A percentile compares a stretch with the other conserved stretches of the same genome.
phyloP scores from a whole-genome alignment of 2,888 invertebrate species.

The Stenoptilia bipunctidactyla region DNA sequence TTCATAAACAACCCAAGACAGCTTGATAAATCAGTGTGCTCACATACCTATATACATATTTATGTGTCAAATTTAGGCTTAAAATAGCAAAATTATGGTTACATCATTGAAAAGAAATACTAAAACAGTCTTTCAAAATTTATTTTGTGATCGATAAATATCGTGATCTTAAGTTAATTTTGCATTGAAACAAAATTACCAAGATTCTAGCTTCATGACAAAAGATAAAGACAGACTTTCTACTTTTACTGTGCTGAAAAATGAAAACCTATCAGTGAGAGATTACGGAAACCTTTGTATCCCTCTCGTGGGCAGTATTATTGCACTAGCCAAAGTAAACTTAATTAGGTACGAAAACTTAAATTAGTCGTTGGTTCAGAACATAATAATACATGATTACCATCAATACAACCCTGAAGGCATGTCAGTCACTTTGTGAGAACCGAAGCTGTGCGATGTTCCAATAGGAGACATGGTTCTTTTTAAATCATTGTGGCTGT shows the following conservation, averaged over 20 bases:
- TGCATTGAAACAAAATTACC: constrained; percentile 61
- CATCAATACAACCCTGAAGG: constrained; percentile 79
- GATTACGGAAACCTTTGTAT: constrained; percentile 5
- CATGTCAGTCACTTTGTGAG: constrained; percentile 78
- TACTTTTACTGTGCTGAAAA: constrained; percentile 3
- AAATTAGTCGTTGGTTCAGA: constrained; percentile 64
- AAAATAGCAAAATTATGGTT: too few relatives aligned
- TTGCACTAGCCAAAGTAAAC: constrained; percentile 58
- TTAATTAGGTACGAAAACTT: constrained; percentile 44
- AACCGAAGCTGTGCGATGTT: constrained; percentile 47
- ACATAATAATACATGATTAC: constrained; percentile 24
- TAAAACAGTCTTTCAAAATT: too few relatives aligned
- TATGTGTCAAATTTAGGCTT: too few relatives aligned
- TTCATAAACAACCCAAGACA: too few relatives aligned
- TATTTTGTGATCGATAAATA: neutral
- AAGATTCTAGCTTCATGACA: constrained; percentile 32
- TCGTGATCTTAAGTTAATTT: constrained; percentile 63
- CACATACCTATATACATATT: too few relatives aligned
- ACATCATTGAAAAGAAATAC: too few relatives aligned
- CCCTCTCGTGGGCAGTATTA: constrained; percentile 37
- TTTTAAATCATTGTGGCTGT: constrained; percentile 57
- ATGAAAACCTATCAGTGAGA: constrained; percentile 4
- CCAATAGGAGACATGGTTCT: constrained; percentile 51
- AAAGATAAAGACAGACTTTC: constrained; percentile 7
- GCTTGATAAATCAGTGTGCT: too few relatives aligned